Evolutionary conservation across 2,113 vertebrate genomes (phyloP), one percentile per base, ranked within the genome.

Genomic region (Rostratula benghalensis): DNA sequence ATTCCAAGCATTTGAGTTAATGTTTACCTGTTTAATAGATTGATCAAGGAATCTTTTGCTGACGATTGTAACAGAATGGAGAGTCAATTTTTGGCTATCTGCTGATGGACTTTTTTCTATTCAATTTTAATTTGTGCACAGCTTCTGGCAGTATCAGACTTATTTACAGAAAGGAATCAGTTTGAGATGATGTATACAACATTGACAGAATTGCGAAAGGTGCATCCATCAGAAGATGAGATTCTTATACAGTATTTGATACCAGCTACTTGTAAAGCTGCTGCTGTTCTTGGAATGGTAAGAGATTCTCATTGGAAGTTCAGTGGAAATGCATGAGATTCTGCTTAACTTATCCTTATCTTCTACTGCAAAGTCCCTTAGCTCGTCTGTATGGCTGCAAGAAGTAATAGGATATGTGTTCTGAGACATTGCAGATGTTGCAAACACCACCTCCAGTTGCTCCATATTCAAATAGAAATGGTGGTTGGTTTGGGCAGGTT

Each of bases 111-210:
- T 83, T 60, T 70, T 54, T 85, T 31, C 17, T 46, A 63, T 87
- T 73, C 6, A 23, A 37, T 95, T 88, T 89, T 71, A 50, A 92
- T 91, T 84, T 73, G 22, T 0, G 3, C 51, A 18, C 91, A 99
- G 99, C 98, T 99, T 95, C 98, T 99, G 80, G 99, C 99, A 35
- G 99, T 99, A 67, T 99, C 99, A 4, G 99, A 99, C 97, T 97
- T 99, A 88, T 99, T 99, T 98, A 99, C 99, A 1, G 99, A 99
- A 95, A 98, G 99, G 94, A 99, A 98, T 97, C 99, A 99, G 97
- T 99, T 99, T 97, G 99, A 99, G 97, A 99, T 98, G 99, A 99
- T 99, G 99, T 99, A 99, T 90, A 96, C 98, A 61, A 99, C 99
- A 0, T 85, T 99, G 96, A 98, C 98, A n/a, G 99, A 99, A 78